Evolutionary conservation across 2,797 vertebrate genomes (phyloP).

Genomic region (Lacerta agilis): DNA sequence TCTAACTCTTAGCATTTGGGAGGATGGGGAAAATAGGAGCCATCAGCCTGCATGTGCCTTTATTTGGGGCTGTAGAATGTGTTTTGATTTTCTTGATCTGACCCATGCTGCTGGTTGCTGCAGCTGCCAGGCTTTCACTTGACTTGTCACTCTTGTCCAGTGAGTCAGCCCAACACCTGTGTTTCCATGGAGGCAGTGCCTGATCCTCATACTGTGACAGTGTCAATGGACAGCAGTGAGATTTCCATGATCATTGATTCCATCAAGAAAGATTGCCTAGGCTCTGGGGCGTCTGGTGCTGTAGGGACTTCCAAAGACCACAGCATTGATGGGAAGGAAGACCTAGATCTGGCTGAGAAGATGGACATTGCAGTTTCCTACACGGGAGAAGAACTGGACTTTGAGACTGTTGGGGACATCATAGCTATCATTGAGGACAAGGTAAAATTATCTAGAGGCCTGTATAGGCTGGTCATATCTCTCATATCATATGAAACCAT

Average conservation of each 20-base stretch:
- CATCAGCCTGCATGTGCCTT: not conserved
- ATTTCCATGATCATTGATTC: constrained; percentile 87
- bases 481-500: rapidly evolving
- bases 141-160: constrained; percentile 73
- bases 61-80: constrained; percentile 34
- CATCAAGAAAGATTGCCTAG: constrained; percentile 83
- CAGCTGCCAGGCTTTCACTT: constrained; percentile 35
- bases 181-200: constrained; percentile 80
- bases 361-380: constrained; percentile 90
- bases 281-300: constrained; percentile 80
- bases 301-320: constrained; percentile 78
- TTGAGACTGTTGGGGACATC: constrained; percentile 96
- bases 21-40: constrained; percentile 30
- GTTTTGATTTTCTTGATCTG: constrained; percentile 48
- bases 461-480: not conserved
- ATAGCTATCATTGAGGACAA: constrained; percentile 98
- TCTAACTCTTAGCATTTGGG: constrained; percentile 42
- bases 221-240: constrained; percentile 85
- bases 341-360: constrained; percentile 88
- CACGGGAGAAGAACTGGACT: constrained; percentile 93
- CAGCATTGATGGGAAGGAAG: constrained; percentile 84
- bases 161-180: constrained; percentile 80
- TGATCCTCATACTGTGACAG: constrained; percentile 82
- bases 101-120: constrained; percentile 42
- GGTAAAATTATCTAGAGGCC: constrained; percentile 74